Percentiles rank a stretch among this genome's conserved stretches.
Conservation (phyloP, 2,797 vertebrate genomes). For the Hemitrygon akajei region DNA sequence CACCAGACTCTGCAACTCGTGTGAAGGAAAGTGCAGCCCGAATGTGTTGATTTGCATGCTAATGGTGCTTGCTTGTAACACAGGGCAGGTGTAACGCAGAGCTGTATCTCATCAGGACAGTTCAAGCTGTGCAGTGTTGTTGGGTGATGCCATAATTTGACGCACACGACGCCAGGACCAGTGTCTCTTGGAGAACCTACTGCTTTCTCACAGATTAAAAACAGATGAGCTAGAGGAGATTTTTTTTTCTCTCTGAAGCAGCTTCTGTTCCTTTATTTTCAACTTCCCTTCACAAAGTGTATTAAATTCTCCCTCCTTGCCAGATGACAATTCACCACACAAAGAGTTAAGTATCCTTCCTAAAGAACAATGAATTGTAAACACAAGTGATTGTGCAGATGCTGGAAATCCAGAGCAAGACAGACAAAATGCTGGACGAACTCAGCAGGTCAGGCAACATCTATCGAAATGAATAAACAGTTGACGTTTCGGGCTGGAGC, state of each 20-base stretch:
- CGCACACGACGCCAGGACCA: not conserved
- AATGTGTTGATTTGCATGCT: conserved; percentile 32
- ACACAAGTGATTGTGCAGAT: too few relatives aligned
- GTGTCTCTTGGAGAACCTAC: not conserved
- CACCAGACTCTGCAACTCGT: conserved; percentile 15
- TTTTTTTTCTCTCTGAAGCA: not conserved
- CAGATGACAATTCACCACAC: not conserved
- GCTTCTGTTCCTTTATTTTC: too few relatives aligned
- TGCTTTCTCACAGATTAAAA: not conserved
- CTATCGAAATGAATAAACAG: too few relatives aligned
- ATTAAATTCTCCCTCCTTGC: too few relatives aligned
- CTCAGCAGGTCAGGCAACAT: too few relatives aligned
- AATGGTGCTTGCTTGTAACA: conserved; percentile 25
- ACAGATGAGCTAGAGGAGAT: not conserved
- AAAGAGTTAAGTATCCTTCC: not conserved
- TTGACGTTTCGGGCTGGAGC: too few relatives aligned
- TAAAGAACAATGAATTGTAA: not conserved
- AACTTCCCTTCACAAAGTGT: not conserved
- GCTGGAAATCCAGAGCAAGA: too few relatives aligned
- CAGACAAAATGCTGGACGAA: too few relatives aligned
- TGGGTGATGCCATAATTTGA: not conserved
- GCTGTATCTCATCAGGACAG: not conserved
- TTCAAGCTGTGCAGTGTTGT: conserved; percentile 18
- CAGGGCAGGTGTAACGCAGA: conserved; percentile 16
- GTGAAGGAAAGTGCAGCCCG: conserved; percentile 21